Evolutionary conservation across 2,888 invertebrate species (phyloP).

Genomic region (Resseliella maxima): DNA sequence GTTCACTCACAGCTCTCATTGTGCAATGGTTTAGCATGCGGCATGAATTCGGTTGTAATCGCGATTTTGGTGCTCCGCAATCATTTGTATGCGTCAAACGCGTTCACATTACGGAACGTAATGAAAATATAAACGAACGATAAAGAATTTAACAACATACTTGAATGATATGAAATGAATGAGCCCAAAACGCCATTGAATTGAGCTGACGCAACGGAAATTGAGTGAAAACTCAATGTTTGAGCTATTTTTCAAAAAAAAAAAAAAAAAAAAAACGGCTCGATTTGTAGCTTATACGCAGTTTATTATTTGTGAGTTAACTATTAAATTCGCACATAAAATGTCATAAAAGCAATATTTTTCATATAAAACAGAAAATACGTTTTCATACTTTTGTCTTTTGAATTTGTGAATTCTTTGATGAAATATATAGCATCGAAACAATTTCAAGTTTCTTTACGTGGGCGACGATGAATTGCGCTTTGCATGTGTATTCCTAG

Average conservation of each 20-base stretch:
- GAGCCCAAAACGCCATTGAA: not conserved
- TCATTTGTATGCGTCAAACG: not conserved
- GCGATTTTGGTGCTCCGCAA: slow-evolving; percentile 39
- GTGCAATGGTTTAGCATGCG: slow-evolving; percentile 1
- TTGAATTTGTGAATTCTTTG: not conserved
- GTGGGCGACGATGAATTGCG: not conserved
- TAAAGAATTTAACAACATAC: not conserved
- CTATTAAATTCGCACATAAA: not conserved
- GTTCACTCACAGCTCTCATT: not conserved
- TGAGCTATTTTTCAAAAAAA: not conserved
- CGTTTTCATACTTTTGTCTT: not conserved
- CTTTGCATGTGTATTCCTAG: not conserved
- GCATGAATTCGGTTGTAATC: not conserved
- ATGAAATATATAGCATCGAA: not conserved
- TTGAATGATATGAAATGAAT: not conserved
- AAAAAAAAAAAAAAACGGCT: not conserved
- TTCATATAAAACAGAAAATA: not conserved
- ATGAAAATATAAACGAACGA: not conserved
- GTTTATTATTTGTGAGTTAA: not conserved
- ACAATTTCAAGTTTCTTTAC: not conserved
- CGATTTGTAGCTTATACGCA: not conserved
- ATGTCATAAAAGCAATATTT: not conserved
- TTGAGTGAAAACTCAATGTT: not conserved
- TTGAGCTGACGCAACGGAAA: not conserved
- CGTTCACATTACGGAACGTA: not conserved